Evolutionary conservation across 2,113 vertebrate genomes (phyloP).

Genomic region (Clarias macrocephalus): DNA sequence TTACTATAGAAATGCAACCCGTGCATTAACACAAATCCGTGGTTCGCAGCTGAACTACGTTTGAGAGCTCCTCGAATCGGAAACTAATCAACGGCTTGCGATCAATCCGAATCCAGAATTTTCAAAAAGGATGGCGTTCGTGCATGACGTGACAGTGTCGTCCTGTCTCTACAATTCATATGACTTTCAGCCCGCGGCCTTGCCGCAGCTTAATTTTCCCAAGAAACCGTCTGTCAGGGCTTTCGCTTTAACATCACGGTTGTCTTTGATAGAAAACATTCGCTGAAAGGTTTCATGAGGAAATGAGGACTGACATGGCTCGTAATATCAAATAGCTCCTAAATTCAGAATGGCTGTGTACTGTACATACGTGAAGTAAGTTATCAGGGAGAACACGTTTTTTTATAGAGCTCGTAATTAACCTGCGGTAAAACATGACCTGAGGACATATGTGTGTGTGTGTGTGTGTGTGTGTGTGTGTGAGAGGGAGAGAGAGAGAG

Average conservation of each 20-base stretch:
- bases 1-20: background rate
- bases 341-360: slow-evolving; percentile 36
- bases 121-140: background rate
- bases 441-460: background rate
- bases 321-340: slow-evolving; percentile 49
- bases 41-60: background rate
- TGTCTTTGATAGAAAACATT: slow-evolving; percentile 38
- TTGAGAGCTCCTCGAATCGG: background rate
- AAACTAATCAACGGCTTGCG: background rate
- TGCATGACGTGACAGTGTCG: background rate
- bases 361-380: slow-evolving; percentile 4
- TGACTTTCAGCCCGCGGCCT: background rate
- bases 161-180: background rate
- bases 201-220: background rate
- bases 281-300: slow-evolving; percentile 18
- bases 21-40: background rate
- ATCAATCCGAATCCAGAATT: background rate
- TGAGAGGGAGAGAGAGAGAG: background rate
- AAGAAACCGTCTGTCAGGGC: slow-evolving; percentile 1
- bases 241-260: slow-evolving; percentile 15
- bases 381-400: slow-evolving; percentile 34
- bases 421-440: slow-evolving; percentile 32
- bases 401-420: slow-evolving; percentile 23
- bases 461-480: background rate
- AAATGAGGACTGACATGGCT: slow-evolving; percentile 53